A percentile compares a stretch with the other conserved stretches of the same genome.
These are phyloP conservation scores for Sander vitreus DNA, from an alignment of 2,113 vertebrate species.

Conservation along the genomic window DNA sequence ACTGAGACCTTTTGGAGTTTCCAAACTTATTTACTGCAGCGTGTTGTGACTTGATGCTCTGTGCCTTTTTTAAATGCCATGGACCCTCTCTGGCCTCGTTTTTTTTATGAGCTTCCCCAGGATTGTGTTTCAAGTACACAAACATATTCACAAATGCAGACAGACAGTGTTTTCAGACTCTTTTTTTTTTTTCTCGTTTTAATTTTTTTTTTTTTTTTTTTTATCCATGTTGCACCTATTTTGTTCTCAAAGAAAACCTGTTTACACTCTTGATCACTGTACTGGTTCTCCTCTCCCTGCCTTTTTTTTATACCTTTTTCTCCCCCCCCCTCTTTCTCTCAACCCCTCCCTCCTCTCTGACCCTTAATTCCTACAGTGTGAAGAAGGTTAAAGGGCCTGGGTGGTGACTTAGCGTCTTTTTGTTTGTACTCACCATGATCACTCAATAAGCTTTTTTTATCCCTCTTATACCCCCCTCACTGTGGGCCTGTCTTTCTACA, in stretches of 20 bases:
- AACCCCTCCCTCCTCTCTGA: conserved; percentile 15
- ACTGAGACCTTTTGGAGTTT: conserved; percentile 59
- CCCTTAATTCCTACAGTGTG: conserved; percentile 52
- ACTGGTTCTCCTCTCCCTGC: conserved; percentile 9
- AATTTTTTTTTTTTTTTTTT: background rate
- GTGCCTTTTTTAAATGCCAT: conserved; percentile 62
- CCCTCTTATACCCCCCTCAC: background rate
- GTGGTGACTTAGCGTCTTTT: conserved; percentile 56
- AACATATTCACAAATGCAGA: conserved; percentile 28
- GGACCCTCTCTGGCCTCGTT: conserved; percentile 38
- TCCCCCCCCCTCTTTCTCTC: conserved; percentile 9
- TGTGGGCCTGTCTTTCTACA: conserved; percentile 21
- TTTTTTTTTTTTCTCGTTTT: background rate
- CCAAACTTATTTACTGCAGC: conserved; percentile 48
- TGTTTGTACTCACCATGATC: conserved; percentile 52
- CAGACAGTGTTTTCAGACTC: background rate
- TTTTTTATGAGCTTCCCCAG: conserved; percentile 31
- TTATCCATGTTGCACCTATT: background rate
- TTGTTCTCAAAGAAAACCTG: conserved; percentile 49
- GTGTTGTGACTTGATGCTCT: conserved; percentile 23
- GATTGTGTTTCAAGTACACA: conserved; percentile 31
- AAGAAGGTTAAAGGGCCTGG: conserved; percentile 47
- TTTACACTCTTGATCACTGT: conserved; percentile 25
- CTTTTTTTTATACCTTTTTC: background rate
- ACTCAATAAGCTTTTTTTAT: conserved; percentile 48